These are phyloP conservation scores for Micronycteris hirsuta DNA, from an alignment of 2,113 vertebrate species.

Conservation along the genomic window DNA sequence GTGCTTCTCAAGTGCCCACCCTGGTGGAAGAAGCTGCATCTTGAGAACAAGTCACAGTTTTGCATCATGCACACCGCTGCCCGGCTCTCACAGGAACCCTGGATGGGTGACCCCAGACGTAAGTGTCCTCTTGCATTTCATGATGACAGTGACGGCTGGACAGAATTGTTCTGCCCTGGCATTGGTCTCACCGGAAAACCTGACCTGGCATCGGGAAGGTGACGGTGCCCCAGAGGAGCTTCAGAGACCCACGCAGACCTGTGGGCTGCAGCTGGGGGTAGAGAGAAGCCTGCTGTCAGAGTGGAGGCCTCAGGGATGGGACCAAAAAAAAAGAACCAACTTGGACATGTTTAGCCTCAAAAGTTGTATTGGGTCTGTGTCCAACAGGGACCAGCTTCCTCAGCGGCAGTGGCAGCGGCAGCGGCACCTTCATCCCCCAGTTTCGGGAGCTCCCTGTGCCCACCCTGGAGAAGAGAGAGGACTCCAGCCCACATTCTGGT, in stretches of 20 bases:
- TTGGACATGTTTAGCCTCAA: background rate
- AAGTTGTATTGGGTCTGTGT: background rate
- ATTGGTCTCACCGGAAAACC: background rate
- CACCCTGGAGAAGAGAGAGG: background rate
- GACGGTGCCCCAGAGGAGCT: background rate
- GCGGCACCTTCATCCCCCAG: accelerated
- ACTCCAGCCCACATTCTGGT: background rate
- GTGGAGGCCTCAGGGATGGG: background rate
- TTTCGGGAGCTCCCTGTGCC: background rate
- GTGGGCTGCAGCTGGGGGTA: background rate
- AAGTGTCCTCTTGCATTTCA: background rate
- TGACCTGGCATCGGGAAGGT: accelerated
- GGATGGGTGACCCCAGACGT: too few relatives aligned
- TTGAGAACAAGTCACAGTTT: background rate
- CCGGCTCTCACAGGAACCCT: background rate
- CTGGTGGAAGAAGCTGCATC: accelerated
- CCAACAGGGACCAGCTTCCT: background rate
- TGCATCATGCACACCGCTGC: background rate
- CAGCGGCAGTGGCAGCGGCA: accelerated
- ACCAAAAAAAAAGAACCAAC: background rate
- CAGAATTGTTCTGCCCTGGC: background rate
- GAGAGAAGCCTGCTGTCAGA: background rate
- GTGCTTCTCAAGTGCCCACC: accelerated
- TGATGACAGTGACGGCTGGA: background rate
- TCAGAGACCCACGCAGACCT: background rate